Evolutionary conservation across 1,140 invertebrate species (phyloP), one percentile per base, ranked within the genome.

Genomic region (Rhopalosiphum padi): DNA sequence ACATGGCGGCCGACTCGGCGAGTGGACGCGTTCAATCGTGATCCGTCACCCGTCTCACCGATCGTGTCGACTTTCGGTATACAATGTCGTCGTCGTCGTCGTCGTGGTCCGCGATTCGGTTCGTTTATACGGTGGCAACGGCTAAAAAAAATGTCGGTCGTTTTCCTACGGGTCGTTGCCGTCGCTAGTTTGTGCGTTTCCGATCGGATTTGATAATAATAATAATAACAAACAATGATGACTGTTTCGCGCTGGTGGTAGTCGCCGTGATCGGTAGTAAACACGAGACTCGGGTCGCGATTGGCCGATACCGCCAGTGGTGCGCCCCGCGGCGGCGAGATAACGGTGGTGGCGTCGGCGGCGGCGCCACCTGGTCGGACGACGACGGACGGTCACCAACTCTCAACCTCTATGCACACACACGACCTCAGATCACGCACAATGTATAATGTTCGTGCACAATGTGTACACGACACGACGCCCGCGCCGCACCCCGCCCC

Each of bases 281-380:
- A 89, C 48, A 37, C 87, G 87, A 25, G 21, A 43, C 48, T 11
- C 21, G 21, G 23, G 7, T 35, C 23, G 21, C 9, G 51, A 89
- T 89, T 89, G 87, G 87, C 48, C 51, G 87, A 87, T 46, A 37
- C 21, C 18, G 46, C 46, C 48, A 25, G 48, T 51, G 35, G 48
- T 89, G 87, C 87, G 22, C 48, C 87, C 87, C n/a, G 51, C 48
- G 87, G 48, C 48, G 18, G n/a, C 9, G 30, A 87, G 86, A 87
- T 87, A 87, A 87, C 86, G 86, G 43, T 23, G 35, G 77, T 86
- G 41, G 37, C 25, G 41, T 6, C 48, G 87, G 48, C 48, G 48
- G 18, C 87, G 46, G n/a, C 87, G 87, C 87, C 87, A 89, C 87
- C 87, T 51, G 48, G 87, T 89, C 51, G 48, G 48, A 53, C 87